Conservation (phyloP, 2,113 vertebrate species). For the Sclerurus mexicanus region DNA sequence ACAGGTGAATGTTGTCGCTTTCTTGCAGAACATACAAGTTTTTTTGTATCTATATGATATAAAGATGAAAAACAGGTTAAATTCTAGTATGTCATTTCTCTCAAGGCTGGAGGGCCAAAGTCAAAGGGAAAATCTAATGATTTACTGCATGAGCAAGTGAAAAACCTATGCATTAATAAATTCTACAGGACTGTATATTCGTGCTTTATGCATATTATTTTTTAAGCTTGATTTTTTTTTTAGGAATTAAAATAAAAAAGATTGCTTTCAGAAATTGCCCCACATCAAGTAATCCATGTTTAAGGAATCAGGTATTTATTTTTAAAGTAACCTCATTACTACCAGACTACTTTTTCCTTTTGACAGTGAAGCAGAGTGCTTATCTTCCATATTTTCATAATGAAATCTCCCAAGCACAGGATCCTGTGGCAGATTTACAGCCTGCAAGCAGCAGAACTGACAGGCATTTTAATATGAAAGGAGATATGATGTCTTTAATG, state of each 20-base stretch:
- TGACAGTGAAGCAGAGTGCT: conserved; percentile 71
- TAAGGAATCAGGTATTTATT: conserved; percentile 63
- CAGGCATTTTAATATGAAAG: conserved; percentile 81
- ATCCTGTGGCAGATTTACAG: conserved; percentile 76
- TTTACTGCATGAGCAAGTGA: conserved; percentile 52
- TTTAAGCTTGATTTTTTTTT: not conserved
- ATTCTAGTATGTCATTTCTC: conserved; percentile 38
- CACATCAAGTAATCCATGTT: conserved; percentile 10
- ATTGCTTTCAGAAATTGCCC: conserved; percentile 39
- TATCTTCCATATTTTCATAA: conserved; percentile 80
- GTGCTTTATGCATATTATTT: not conserved
- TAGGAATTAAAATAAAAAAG: not conserved
- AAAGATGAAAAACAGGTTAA: conserved; percentile 54
- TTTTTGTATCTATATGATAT: conserved; percentile 12
- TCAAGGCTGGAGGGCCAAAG: conserved; percentile 54
- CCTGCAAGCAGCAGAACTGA: conserved; percentile 73
- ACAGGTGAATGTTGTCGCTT: not conserved
- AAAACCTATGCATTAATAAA: conserved; percentile 62
- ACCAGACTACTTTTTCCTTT: conserved; percentile 54
- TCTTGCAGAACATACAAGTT: not conserved
- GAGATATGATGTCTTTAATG: conserved; percentile 81
- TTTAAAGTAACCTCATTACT: conserved; percentile 64
- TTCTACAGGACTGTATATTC: conserved; percentile 13
- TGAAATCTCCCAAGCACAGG: conserved; percentile 74
- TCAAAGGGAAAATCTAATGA: conserved; percentile 53